Conservation (phyloP, 1,140 invertebrate species). For the Euglossa dilemma region DNA sequence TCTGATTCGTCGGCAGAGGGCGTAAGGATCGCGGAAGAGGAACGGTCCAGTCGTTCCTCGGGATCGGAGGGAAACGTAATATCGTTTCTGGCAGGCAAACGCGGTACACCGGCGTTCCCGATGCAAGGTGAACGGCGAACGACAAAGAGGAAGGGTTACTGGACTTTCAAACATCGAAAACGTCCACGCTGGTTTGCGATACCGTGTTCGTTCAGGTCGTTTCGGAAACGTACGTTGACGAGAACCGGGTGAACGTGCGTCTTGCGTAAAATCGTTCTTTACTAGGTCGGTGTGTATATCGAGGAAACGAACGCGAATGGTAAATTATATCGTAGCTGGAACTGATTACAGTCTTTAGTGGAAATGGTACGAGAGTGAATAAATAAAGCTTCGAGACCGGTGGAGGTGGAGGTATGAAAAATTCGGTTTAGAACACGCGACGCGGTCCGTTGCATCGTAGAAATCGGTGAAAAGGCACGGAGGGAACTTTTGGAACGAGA, state of each 20-base stretch:
- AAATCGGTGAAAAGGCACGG: too few relatives aligned
- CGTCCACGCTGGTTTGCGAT: background rate
- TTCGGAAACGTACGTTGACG: background rate
- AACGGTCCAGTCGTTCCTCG: background rate
- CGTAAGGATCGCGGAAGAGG: background rate
- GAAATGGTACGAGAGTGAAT: too few relatives aligned
- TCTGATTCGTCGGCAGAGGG: background rate
- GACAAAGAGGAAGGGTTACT: background rate
- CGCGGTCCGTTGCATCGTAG: too few relatives aligned
- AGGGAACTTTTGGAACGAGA: too few relatives aligned
- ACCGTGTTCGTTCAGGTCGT: background rate
- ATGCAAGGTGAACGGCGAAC: slow-evolving; percentile 3
- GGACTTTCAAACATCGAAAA: background rate
- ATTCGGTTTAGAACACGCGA: too few relatives aligned
- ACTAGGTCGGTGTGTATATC: too few relatives aligned
- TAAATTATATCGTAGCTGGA: too few relatives aligned
- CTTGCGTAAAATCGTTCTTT: background rate
- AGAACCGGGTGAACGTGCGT: background rate
- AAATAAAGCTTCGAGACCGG: too few relatives aligned
- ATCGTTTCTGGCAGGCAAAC: background rate
- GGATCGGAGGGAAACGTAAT: slow-evolving; percentile 28
- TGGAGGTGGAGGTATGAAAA: too few relatives aligned
- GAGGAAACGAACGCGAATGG: too few relatives aligned
- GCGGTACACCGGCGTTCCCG: background rate
- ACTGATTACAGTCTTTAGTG: too few relatives aligned